These are phyloP conservation scores for Diaperis boleti DNA, from an alignment of 2,888 invertebrate species.

Conservation along the genomic window DNA sequence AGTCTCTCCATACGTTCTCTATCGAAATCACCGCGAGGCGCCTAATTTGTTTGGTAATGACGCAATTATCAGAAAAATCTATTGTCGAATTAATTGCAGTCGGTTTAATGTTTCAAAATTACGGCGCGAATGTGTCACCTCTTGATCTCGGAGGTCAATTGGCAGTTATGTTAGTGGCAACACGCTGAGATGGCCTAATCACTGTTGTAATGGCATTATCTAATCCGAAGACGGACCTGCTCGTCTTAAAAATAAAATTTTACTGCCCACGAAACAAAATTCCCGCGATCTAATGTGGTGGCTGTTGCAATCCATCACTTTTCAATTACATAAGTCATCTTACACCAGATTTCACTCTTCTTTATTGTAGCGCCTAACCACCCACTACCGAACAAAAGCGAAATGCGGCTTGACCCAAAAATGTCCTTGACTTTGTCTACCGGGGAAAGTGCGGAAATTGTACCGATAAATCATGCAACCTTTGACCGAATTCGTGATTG, in stretches of 20 bases:
- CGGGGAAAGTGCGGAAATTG: conserved; percentile 34
- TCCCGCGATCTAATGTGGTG: background rate
- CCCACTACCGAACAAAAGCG: conserved; percentile 14
- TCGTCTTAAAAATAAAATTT: background rate
- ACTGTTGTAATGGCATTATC: conserved; percentile 27
- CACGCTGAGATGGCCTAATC: conserved; percentile 26
- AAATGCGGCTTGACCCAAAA: conserved; percentile 26
- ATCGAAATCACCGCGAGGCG: conserved; percentile 1
- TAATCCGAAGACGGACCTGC: background rate
- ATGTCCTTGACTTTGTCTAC: conserved; percentile 35
- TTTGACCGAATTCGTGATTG: background rate
- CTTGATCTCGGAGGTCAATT: conserved; percentile 26
- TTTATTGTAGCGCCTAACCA: conserved; percentile 6
- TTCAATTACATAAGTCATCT: background rate
- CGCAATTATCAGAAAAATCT: conserved; percentile 5
- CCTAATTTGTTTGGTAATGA: background rate
- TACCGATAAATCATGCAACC: too few species aligned
- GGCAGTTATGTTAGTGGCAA: conserved; percentile 2
- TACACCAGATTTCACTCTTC: conserved; percentile 27
- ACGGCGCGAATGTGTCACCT: conserved; percentile 30
- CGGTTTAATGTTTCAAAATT: conserved; percentile 23
- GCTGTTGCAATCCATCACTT: conserved; percentile 1
- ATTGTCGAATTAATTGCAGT: conserved; percentile 21
- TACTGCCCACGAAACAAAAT: background rate
- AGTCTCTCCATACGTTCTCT: background rate